Conservation (phyloP, 1,140 invertebrate species). For the Paracyclopina nana region DNA sequence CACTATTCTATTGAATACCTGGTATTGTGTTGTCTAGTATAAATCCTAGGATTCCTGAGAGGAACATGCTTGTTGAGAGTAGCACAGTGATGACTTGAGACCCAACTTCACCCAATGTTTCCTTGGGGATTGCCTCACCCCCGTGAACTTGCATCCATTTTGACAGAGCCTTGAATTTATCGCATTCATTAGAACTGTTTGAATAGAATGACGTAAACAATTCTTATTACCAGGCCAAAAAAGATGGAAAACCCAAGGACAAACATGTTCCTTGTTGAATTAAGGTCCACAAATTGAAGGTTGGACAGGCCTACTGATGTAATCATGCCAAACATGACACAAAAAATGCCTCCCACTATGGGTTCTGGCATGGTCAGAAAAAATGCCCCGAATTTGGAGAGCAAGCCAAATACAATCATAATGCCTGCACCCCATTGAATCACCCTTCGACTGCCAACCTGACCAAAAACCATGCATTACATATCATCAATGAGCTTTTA, state of each 20-base stretch:
- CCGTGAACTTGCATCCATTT: neutral
- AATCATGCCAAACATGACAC: conserved; percentile 70
- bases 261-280: conserved; percentile 44
- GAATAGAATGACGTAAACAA: neutral
- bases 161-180: neutral
- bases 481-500: neutral
- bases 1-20: too few species aligned
- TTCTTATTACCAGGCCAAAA: conserved; percentile 27
- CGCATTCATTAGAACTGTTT: neutral
- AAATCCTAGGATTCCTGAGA: conserved; percentile 55
- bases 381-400: conserved; percentile 60
- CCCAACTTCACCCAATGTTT: conserved; percentile 36
- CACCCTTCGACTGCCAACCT: conserved; percentile 66
- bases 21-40: conserved; percentile 65
- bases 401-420: conserved; percentile 55
- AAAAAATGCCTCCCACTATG: conserved; percentile 66
- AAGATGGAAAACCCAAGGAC: conserved; percentile 72
- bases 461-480: neutral
- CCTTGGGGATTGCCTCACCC: conserved; percentile 1
- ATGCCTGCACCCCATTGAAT: conserved; percentile 54
- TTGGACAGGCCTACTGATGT: conserved; percentile 44
- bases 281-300: conserved; percentile 27
- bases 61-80: conserved; percentile 59
- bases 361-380: conserved; percentile 74
- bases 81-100: conserved; percentile 52